These are phyloP conservation scores for Ophiodon elongatus DNA, from an alignment of 2,113 vertebrate genomes.

Conservation along the genomic window DNA sequence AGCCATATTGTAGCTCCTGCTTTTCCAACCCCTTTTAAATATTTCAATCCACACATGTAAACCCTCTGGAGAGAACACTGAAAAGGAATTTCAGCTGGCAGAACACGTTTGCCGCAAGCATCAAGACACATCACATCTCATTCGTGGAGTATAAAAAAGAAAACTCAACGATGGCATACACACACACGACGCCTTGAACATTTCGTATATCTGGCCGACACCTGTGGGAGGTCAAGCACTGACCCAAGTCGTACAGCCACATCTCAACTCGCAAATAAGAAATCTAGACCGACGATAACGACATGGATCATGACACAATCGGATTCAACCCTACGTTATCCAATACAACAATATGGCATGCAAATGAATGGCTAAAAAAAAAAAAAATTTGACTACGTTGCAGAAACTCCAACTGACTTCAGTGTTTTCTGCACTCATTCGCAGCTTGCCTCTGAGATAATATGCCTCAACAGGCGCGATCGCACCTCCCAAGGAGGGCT, in stretches of 20 bases:
- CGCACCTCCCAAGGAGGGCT: conserved; percentile 80
- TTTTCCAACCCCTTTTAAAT: conserved; percentile 27
- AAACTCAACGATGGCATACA: neutral
- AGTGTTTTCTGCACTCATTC: conserved; percentile 75
- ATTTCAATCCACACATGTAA: conserved; percentile 35
- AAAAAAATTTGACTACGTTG: conserved; percentile 37
- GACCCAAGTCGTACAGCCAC: neutral
- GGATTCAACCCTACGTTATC: neutral
- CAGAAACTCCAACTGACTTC: conserved; percentile 65
- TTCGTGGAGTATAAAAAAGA: neutral
- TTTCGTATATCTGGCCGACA: neutral
- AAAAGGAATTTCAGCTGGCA: conserved; percentile 19
- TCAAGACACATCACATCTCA: neutral
- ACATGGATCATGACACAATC: neutral
- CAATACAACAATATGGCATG: neutral
- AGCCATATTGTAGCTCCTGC: neutral
- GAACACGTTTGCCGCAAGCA: conserved; percentile 6
- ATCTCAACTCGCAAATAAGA: neutral
- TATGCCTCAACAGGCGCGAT: conserved; percentile 80
- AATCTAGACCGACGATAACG: neutral
- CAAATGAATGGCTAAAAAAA: conserved; percentile 40
- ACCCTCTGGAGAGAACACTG: neutral
- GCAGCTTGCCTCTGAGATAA: conserved; percentile 81
- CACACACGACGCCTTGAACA: neutral
- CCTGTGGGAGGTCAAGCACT: neutral